Evolutionary conservation across 2,888 invertebrate genomes (phyloP).

Genomic region (Perizoma affinitatum): DNA sequence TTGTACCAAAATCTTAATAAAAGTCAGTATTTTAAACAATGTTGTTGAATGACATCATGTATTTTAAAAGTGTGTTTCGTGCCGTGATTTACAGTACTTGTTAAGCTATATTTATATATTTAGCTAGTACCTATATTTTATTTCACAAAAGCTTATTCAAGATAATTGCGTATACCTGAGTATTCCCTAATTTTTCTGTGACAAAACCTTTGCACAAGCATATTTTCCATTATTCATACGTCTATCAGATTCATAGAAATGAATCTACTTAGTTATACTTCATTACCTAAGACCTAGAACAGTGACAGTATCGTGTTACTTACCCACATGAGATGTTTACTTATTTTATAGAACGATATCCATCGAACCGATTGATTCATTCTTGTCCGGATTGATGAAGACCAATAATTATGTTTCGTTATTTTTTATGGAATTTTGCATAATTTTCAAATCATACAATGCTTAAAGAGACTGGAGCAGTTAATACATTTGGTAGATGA

Average conservation of each 20-base stretch:
- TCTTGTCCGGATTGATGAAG: neutral
- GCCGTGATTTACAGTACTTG: constrained; percentile 26
- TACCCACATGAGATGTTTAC: constrained; percentile 2
- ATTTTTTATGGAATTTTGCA: no score
- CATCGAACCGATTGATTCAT: neutral
- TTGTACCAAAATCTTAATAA: constrained; percentile 25
- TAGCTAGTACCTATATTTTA: constrained; percentile 15
- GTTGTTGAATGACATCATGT: constrained; percentile 19
- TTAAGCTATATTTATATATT: constrained; percentile 18
- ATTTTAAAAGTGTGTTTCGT: constrained; percentile 35
- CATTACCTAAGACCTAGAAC: constrained; percentile 13
- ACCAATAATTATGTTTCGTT: neutral
- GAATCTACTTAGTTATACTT: constrained; percentile 9
- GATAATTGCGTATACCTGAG: constrained; percentile 9
- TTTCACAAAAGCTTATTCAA: constrained; percentile 14
- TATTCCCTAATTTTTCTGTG: constrained; percentile 3
- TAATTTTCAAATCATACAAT: no score
- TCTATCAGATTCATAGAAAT: constrained; percentile 8
- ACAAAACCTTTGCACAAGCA: constrained; percentile 15
- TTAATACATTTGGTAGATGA: no score
- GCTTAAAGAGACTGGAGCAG: no score
- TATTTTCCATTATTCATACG: constrained; percentile 13
- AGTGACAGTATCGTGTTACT: constrained; percentile 17
- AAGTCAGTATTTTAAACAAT: constrained; percentile 4
- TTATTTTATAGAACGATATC: constrained; percentile 7